These are phyloP conservation scores for Drosophila seguyi DNA, from an alignment of 1,140 invertebrate genomes.

Conservation along the genomic window DNA sequence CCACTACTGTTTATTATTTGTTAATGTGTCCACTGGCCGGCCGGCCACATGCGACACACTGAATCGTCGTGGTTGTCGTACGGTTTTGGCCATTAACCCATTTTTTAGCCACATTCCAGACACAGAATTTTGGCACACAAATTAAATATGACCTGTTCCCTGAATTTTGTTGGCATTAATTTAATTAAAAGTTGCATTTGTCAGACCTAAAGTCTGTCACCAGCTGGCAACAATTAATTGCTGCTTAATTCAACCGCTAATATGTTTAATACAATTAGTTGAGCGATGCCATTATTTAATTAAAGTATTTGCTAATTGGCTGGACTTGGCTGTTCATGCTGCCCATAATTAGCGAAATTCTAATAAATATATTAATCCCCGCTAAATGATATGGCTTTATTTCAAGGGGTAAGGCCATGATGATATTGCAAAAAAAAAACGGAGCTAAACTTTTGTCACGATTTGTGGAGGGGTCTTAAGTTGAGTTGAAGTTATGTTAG, in stretches of 20 bases:
- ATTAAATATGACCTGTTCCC: slow-evolving; percentile 4
- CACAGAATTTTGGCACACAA: slow-evolving; percentile 17
- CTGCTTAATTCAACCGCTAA: slow-evolving; percentile 1
- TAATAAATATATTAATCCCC: slow-evolving; percentile 7
- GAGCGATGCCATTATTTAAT: slow-evolving; percentile 6
- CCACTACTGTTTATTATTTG: slow-evolving; percentile 58
- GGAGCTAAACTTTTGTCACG: slow-evolving; percentile 3
- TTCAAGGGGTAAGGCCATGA: not conserved
- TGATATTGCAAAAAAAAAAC: not conserved
- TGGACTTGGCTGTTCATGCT: not conserved
- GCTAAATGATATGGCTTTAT: slow-evolving; percentile 1
- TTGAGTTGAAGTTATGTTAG: not conserved
- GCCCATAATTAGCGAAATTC: slow-evolving; percentile 5
- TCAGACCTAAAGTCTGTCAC: not conserved
- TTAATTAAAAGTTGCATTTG: slow-evolving; percentile 3
- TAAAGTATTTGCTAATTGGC: slow-evolving; percentile 12
- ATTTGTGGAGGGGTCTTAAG: not conserved
- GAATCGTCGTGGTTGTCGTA: slow-evolving; percentile 49
- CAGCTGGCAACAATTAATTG: slow-evolving; percentile 10
- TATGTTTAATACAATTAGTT: slow-evolving; percentile 18
- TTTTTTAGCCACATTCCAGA: not conserved
- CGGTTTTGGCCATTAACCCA: slow-evolving; percentile 59
- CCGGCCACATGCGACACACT: slow-evolving; percentile 49
- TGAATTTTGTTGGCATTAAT: slow-evolving; percentile 5
- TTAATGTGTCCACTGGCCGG: slow-evolving; percentile 37